These are phyloP conservation scores for Philonicus albiceps DNA, from an alignment of 2,888 invertebrate species.

Conservation along the genomic window DNA sequence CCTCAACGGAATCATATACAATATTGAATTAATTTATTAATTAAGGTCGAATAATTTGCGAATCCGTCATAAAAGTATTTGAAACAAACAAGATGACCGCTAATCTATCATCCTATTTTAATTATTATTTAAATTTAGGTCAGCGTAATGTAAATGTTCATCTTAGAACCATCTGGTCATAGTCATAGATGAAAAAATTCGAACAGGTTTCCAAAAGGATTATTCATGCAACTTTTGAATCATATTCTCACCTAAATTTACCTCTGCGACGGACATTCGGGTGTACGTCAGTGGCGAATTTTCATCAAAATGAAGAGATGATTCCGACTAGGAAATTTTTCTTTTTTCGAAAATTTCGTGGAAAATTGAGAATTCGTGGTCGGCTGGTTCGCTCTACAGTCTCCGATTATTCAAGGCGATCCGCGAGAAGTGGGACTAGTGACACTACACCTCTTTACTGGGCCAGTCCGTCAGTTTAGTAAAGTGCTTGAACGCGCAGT, in stretches of 20 bases:
- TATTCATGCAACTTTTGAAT: not conserved
- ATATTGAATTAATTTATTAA: too few relatives aligned
- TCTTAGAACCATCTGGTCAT: not conserved
- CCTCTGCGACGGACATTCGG: not conserved
- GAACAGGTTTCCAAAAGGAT: not conserved
- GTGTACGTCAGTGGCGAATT: conserved; percentile 14
- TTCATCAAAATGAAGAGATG: conserved; percentile 16
- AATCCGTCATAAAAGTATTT: not conserved
- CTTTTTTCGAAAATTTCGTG: not conserved
- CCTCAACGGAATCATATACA: too few relatives aligned
- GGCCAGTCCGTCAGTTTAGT: conserved; percentile 48
- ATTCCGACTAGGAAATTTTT: not conserved
- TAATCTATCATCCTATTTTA: not conserved
- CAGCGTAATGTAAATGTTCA: not conserved
- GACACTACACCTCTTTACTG: conserved; percentile 40
- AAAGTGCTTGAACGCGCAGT: conserved; percentile 53
- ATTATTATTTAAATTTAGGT: not conserved
- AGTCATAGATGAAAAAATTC: not conserved
- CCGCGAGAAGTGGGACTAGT: conserved; percentile 45
- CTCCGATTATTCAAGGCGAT: not conserved
- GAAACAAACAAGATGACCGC: not conserved
- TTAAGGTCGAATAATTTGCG: too few relatives aligned
- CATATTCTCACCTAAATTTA: conserved; percentile 11
- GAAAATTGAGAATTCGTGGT: conserved; percentile 23
- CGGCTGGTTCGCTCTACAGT: not conserved